phyloP scores from a whole-genome alignment of 2,888 invertebrate species.

The Atethmia centrago region DNA sequence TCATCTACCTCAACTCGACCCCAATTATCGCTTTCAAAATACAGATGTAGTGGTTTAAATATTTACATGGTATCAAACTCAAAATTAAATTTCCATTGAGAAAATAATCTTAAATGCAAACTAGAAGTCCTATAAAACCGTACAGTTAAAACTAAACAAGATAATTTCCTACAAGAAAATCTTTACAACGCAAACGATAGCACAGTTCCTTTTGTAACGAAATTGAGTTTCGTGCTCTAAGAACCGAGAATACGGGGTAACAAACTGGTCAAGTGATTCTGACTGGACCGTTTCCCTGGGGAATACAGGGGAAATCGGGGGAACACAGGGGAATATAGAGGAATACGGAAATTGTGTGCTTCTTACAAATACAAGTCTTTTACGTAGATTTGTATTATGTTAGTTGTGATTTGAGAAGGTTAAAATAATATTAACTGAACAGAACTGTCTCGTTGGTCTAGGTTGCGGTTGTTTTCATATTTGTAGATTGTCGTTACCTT shows the following conservation, averaged over 20 bases:
- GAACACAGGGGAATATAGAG: neutral
- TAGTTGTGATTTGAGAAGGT: neutral
- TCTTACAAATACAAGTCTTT: slow-evolving; percentile 31
- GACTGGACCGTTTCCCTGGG: slow-evolving; percentile 32
- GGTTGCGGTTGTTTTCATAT: slow-evolving; percentile 36
- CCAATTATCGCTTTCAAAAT: neutral
- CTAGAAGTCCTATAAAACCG: neutral
- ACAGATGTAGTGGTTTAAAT: too few species aligned
- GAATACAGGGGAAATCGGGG: slow-evolving; percentile 2
- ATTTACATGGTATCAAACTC: neutral
- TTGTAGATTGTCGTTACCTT: slow-evolving; percentile 27
- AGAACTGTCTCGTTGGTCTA: too few species aligned
- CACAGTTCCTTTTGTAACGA: slow-evolving; percentile 32
- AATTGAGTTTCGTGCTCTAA: slow-evolving; percentile 58
- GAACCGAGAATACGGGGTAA: slow-evolving; percentile 32
- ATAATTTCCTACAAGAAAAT: slow-evolving; percentile 32
- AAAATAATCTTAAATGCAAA: neutral
- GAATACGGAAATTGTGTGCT: slow-evolving; percentile 29
- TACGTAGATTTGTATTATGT: neutral
- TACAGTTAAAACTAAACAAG: slow-evolving; percentile 13
- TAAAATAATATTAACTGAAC: neutral
- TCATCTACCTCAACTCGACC: neutral
- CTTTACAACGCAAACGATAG: slow-evolving; percentile 20
- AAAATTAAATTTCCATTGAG: neutral
- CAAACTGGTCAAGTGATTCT: slow-evolving; percentile 61